A percentile compares a stretch with the other conserved stretches of the same genome.
Evolutionary conservation across 2,797 vertebrate genomes (phyloP).

Genomic region (Poecilia velifera): DNA sequence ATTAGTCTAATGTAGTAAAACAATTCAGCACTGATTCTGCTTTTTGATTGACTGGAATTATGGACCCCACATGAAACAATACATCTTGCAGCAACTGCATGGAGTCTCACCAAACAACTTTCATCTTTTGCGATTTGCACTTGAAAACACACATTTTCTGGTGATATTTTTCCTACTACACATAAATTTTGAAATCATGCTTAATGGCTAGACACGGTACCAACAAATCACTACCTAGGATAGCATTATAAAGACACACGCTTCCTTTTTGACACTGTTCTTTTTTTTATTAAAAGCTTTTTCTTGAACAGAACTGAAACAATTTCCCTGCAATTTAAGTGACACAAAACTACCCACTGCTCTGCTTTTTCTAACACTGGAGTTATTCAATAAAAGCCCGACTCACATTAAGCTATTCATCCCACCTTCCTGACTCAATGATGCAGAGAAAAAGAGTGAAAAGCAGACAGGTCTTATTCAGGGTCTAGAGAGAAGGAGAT

Average conservation of each 20-base stretch:
- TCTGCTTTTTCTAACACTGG: conserved; percentile 52
- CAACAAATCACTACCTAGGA: conserved; percentile 30
- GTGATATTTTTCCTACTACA: conserved; percentile 37
- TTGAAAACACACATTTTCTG: conserved; percentile 30
- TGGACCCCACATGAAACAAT: background rate
- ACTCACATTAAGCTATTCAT: conserved; percentile 67
- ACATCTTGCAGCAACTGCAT: background rate
- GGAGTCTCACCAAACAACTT: background rate
- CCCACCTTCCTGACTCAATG: conserved; percentile 53
- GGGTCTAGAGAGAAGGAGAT: conserved; percentile 67
- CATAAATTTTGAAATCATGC: conserved; percentile 52
- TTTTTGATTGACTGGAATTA: background rate
- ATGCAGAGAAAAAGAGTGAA: conserved; percentile 66
- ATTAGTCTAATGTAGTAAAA: background rate
- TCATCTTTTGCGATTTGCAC: conserved; percentile 34
- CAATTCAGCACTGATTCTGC: background rate
- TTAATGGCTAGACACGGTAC: conserved; percentile 38
- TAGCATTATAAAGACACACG: conserved; percentile 13
- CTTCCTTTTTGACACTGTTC: conserved; percentile 19
- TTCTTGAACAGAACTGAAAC: conserved; percentile 54
- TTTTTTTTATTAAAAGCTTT: conserved; percentile 4
- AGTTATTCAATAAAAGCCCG: conserved; percentile 56
- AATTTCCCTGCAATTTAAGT: conserved; percentile 55
- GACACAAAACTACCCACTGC: conserved; percentile 45
- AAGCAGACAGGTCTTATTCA: conserved; percentile 53